Conservation (phyloP, 2,113 vertebrate genomes). For the Grallaria varia region DNA sequence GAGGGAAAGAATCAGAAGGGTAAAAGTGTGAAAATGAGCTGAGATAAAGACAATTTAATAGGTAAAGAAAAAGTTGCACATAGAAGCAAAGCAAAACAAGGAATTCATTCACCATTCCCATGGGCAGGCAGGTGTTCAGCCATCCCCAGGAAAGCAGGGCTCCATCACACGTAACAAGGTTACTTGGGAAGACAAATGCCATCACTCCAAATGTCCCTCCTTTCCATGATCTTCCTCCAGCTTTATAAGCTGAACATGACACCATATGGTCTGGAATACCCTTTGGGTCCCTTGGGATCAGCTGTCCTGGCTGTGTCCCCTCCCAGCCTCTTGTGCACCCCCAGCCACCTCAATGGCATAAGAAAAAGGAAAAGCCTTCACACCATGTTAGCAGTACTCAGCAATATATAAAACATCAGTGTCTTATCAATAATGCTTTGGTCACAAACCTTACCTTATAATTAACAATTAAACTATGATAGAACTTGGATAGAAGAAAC, state of each 20-base stretch:
- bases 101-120: not conserved
- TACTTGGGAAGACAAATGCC: not conserved
- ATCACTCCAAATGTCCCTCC: fast-evolving
- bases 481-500: not conserved
- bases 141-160: not conserved
- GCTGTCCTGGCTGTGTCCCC: not conserved
- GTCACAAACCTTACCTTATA: not conserved
- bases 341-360: not conserved
- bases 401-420: not conserved
- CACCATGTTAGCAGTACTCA: not conserved
- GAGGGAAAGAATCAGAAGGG: not conserved
- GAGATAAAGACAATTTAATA: not conserved
- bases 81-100: not conserved
- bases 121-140: not conserved
- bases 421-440: not conserved
- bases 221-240: not conserved
- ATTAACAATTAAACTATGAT: not conserved
- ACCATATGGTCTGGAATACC: not conserved
- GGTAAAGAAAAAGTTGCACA: not conserved
- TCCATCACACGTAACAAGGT: fast-evolving
- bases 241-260: not conserved
- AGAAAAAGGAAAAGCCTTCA: not conserved
- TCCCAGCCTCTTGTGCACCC: not conserved
- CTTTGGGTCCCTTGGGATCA: not conserved
- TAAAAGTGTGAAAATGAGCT: not conserved